Percentiles rank a stretch among this genome's conserved stretches.
Evolutionary conservation across 53 echinoderm and acorn worm genomes (phyloP).

Genomic region (Echinarachnius parma): DNA sequence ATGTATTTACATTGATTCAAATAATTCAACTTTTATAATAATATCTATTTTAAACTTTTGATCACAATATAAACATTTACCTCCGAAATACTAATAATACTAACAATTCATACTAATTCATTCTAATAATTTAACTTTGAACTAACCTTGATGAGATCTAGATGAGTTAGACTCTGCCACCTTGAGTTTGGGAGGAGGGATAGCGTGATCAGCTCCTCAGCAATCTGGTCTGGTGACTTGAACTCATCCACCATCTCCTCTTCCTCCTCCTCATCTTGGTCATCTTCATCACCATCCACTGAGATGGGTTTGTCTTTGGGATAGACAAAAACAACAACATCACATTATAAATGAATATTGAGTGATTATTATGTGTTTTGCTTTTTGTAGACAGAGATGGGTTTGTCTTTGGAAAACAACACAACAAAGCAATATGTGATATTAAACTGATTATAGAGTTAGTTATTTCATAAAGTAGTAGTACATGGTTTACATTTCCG

Average conservation of each 20-base stretch:
- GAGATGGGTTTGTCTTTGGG: neutral
- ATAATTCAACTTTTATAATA: no score
- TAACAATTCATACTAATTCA: neutral
- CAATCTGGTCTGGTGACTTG: conserved; percentile 89
- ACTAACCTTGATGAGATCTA: conserved; percentile 90
- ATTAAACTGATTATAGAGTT: no score
- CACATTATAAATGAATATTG: neutral
- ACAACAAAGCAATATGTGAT: no score
- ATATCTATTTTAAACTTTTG: no score
- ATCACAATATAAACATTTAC: no score
- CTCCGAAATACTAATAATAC: no score
- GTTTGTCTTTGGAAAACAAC: no score
- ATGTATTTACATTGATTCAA: no score
- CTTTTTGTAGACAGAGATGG: neutral
- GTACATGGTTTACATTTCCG: no score
- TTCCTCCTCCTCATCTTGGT: conserved; percentile 24
- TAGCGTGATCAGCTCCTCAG: conserved; percentile 82
- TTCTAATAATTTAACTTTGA: neutral
- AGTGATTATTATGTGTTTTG: neutral
- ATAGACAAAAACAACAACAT: neutral
- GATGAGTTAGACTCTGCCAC: conserved; percentile 91
- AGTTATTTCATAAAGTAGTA: no score
- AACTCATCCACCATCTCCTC: conserved; percentile 55
- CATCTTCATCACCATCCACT: neutral
- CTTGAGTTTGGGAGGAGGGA: conserved; percentile 94